Evolutionary conservation across 2,797 vertebrate genomes (phyloP), one percentile per base, ranked within the genome.

Genomic region (Gastrophryne carolinensis): DNA sequence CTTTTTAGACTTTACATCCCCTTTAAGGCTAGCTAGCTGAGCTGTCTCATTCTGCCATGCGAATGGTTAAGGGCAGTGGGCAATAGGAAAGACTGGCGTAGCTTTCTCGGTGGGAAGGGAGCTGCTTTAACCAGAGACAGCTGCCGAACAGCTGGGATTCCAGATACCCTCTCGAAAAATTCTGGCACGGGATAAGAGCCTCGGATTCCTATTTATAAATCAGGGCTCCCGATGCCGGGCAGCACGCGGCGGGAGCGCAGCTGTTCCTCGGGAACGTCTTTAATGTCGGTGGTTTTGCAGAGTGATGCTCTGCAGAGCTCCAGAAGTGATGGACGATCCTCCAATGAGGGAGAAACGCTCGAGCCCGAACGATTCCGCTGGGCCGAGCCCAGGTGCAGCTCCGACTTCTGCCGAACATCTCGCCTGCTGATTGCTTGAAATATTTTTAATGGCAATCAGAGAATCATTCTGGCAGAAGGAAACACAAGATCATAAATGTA

Each of bases 61-160:
- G 19, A 49, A 60, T 12, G 56, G 56, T 71, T 60, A 49, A 32
- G 3, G 17, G 17, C 30, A 30, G 5, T 17, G 27, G 37, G 32
- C 8, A 5, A 47, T 26, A 29, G 50, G 50, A 67, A 53, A 41
- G n/a, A 66, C n/a, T 35, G 34, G 11, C 44, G 24, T 35, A 44
- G 24, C 47, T n/a, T 62, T 69, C 41, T 26, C 19, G 15, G 54
- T 35, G 65, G 73, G 21, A 34, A 15, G 54, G 41, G 32, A 5
- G 34, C 49, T n/a, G 17, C 30, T 24, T 24, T 62, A 69, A 44
- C 23, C 27, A 21, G 26, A 54, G 58, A 57, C 74, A 77, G 58
- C 74, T 77, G 74, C 60, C 11, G 58, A 71, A 77, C 74, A 77
- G 74, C 74, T 77, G 74, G 66, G 66, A 63, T 49, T 56, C 49